phyloP scores from a whole-genome alignment of 2,888 invertebrate genomes.

The Leptodirus hochenwartii region DNA sequence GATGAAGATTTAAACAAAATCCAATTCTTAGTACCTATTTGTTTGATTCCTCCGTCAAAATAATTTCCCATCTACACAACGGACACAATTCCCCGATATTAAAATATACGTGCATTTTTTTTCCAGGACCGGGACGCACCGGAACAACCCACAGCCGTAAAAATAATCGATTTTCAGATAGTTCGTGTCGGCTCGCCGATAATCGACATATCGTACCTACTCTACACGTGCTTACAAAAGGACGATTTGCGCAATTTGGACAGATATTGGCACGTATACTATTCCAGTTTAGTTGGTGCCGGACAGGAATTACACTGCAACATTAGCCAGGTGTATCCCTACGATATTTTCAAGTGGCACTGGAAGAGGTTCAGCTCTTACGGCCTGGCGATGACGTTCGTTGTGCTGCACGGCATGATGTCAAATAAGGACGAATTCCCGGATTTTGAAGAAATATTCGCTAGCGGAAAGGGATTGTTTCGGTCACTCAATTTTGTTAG shows the following conservation, averaged over 20 bases:
- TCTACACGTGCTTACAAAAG: slow-evolving; percentile 4
- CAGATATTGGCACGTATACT: slow-evolving; percentile 1
- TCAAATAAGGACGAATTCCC: not conserved
- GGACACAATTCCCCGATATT: no score
- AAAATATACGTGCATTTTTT: no score
- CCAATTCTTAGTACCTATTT: no score
- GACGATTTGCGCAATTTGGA: not conserved
- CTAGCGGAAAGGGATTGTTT: not conserved
- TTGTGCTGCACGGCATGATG: slow-evolving; percentile 5
- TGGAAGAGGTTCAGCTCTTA: slow-evolving; percentile 1
- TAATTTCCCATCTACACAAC: no score
- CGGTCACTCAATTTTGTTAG: slow-evolving; percentile 1
- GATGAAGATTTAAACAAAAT: no score
- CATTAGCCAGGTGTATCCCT: not conserved
- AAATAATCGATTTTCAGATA: slow-evolving; percentile 3
- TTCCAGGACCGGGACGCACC: no score
- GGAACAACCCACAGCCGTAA: no score
- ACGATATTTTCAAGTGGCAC: slow-evolving; percentile 1
- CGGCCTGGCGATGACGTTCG: slow-evolving; percentile 3
- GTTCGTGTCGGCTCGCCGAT: slow-evolving; percentile 1
- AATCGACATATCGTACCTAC: slow-evolving; percentile 1
- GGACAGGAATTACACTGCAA: slow-evolving; percentile 1
- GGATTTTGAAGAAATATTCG: not conserved
- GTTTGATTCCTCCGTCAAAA: no score
- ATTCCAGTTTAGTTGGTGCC: not conserved